Conservation (phyloP, 2,797 vertebrate genomes). For the Champsocephalus gunnari region DNA sequence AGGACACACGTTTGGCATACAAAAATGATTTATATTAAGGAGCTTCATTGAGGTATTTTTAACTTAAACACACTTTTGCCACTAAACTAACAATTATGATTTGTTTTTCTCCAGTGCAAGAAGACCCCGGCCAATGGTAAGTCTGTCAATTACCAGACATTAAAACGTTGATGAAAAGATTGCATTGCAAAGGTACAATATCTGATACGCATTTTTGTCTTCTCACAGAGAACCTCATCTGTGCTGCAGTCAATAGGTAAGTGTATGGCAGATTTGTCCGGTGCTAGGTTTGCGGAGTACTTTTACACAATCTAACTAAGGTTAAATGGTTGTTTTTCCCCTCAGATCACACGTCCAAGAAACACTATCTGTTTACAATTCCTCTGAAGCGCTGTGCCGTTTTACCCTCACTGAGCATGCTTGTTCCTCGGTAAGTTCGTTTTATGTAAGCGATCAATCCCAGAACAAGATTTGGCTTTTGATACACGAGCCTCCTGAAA, state of each 20-base stretch:
- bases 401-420: conserved; percentile 43
- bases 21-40: too few species aligned
- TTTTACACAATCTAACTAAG: not conserved
- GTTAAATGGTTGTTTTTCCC: not conserved
- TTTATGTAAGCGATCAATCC: not conserved
- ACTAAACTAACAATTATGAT: conserved; percentile 24
- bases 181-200: not conserved
- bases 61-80: not conserved
- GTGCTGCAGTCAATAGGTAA: conserved; percentile 27
- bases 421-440: conserved; percentile 54
- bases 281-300: not conserved
- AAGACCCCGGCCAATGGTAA: conserved; percentile 40
- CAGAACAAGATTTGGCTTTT: not conserved
- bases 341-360: conserved; percentile 26
- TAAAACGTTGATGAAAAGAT: not conserved
- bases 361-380: not conserved
- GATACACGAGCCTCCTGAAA: not conserved
- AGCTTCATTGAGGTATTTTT: too few species aligned
- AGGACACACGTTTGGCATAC: not conserved
- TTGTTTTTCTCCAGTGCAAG: conserved; percentile 48
- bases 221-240: conserved; percentile 50
- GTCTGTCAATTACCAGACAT: conserved; percentile 8
- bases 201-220: conserved; percentile 6
- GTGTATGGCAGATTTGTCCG: not conserved
- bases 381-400: conserved; percentile 3